phyloP scores from a whole-genome alignment of 2,797 vertebrate genomes.

The Peromyscus eremicus region DNA sequence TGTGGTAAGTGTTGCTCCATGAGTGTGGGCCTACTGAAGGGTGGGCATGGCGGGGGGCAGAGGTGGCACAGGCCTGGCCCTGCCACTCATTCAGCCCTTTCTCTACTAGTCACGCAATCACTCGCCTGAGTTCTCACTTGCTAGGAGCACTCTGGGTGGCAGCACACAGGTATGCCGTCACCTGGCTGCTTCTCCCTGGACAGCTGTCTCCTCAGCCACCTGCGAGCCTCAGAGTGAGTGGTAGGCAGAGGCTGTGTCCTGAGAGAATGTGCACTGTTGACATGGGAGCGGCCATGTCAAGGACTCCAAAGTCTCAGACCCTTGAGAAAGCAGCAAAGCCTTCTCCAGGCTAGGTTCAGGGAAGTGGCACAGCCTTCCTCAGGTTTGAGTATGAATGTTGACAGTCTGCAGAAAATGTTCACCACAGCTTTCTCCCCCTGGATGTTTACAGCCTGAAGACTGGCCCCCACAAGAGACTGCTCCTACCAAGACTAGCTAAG shows the following conservation, averaged over 20 bases:
- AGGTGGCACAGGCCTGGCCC: neutral
- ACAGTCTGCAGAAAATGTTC: neutral
- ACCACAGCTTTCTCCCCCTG: neutral
- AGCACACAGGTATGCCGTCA: neutral
- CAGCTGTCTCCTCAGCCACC: neutral
- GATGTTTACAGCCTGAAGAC: neutral
- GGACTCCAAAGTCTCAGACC: neutral
- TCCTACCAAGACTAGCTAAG: neutral
- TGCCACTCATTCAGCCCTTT: accelerated
- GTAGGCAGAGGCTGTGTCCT: neutral
- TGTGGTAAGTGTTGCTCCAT: neutral
- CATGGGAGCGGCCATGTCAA: neutral
- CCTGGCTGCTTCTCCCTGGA: neutral
- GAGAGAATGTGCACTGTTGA: neutral
- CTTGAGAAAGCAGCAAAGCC: neutral
- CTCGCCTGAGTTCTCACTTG: accelerated
- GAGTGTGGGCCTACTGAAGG: neutral
- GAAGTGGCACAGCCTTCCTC: neutral
- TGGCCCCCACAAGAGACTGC: neutral
- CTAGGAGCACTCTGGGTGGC: neutral
- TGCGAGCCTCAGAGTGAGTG: accelerated
- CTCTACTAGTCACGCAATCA: accelerated
- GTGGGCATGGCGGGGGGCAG: neutral
- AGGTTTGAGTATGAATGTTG: neutral
- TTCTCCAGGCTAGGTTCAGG: neutral